Percentiles rank a stretch among this genome's conserved stretches.
Evolutionary conservation across 2,797 vertebrate species (phyloP).

Genomic region (Remorina albescens): DNA sequence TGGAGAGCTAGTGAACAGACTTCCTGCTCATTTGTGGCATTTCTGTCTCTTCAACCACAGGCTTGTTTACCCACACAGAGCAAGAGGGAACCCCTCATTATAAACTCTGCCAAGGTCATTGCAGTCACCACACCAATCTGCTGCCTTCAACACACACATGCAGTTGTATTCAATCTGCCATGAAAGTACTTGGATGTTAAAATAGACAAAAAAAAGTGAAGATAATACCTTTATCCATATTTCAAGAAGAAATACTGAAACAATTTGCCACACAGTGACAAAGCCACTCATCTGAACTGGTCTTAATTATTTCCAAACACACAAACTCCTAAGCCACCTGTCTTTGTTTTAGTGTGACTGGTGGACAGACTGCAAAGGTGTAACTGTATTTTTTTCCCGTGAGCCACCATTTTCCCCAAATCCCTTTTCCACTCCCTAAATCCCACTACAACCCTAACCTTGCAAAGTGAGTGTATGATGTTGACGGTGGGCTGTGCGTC

Average conservation of each 20-base stretch:
- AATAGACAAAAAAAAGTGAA: constrained; percentile 8
- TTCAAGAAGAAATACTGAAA: constrained; percentile 15
- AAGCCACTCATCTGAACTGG: constrained; percentile 4
- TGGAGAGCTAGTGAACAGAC: constrained; percentile 74
- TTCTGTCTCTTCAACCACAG: constrained; percentile 78
- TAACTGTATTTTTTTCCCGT: constrained; percentile 50
- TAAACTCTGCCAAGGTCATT: constrained; percentile 78
- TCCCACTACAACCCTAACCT: constrained; percentile 61
- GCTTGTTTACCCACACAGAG: constrained; percentile 79
- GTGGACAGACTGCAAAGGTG: constrained; percentile 57
- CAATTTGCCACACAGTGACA: background rate
- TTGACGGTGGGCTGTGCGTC: constrained; percentile 78
- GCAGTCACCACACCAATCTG: constrained; percentile 68
- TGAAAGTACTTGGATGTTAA: constrained; percentile 16
- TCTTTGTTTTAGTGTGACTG: constrained; percentile 78
- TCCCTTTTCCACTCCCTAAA: constrained; percentile 43
- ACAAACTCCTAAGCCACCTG: constrained; percentile 61
- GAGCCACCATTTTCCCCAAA: constrained; percentile 41
- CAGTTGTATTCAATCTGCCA: constrained; percentile 23
- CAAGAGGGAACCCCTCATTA: constrained; percentile 82
- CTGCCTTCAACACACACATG: constrained; percentile 42
- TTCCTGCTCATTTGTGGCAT: constrained; percentile 83
- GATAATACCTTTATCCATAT: background rate
- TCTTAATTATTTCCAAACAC: background rate
- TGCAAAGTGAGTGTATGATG: constrained; percentile 82